Base-by-base conservation (phyloP, 64 coral and sea anemone genomes). In the Stichodactyla helianthus region DNA sequence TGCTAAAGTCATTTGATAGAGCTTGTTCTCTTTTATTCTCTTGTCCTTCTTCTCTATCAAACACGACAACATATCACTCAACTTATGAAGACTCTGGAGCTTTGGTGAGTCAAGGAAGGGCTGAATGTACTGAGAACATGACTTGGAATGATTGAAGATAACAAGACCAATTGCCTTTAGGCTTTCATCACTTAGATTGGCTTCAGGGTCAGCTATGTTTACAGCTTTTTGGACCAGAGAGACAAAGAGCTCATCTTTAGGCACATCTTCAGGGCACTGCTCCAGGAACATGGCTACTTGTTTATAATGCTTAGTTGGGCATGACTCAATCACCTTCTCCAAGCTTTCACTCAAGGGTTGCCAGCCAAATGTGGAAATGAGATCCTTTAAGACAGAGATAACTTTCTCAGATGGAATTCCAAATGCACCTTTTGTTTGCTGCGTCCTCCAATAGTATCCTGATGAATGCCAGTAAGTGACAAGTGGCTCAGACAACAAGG, bases 351-450 rank as follows among this genome's bases (percentile, higher is more conserved):
- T 54, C 78, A 81, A 54, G 7, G 50, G 9, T 15, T 81, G 35
- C 78, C 78, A 81, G 4, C 51, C 18, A 20, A 81, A 81, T 52
- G 78, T 50, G 16, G 50, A 81, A 81, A 81, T 52, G 16, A 81
- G 50, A 51, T 81, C 78, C 20, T 51, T 52, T 20, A 81, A 81
- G 9, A 54, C n/a, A 81, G 50, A 16, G 15, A 22, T 22, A 6
- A 81, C 53, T 19, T 81, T 17, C 51, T 81, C 50, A 52, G 78
- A 81, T 19, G 78, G 78, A 6, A 81, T 81, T 52, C 78, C 78
- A 81, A 81, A 81, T 53, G 52, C 78, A 53, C 11, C 17, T 81
- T 52, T 19, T 16, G 44, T 19, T 53, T 51, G 52, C n/a, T 81
- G 52, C 19, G 20, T 19, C 17, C 6, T 12, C 78, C 78, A 81